These are phyloP conservation scores for Leucophora obtusa DNA, from an alignment of 2,888 invertebrate species.

Conservation along the genomic window DNA sequence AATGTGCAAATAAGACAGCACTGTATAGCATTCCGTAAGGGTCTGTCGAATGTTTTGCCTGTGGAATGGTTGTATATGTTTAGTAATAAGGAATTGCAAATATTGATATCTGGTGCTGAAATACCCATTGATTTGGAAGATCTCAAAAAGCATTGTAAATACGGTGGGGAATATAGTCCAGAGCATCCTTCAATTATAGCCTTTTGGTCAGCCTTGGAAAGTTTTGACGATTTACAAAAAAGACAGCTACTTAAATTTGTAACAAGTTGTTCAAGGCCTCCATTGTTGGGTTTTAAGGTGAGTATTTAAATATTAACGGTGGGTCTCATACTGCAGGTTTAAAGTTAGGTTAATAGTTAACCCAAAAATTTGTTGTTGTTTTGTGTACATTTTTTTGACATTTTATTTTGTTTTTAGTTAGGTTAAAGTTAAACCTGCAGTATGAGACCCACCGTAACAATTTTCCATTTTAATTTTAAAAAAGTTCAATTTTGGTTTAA, in stretches of 20 bases:
- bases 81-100: conserved; percentile 94
- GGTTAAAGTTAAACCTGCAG: too few relatives aligned
- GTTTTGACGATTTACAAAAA: conserved; percentile 90
- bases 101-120: conserved; percentile 97
- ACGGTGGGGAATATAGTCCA: conserved; percentile 90
- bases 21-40: conserved; percentile 92
- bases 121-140: conserved; percentile 96
- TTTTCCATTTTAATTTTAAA: not conserved
- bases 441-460: too few relatives aligned
- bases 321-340: too few relatives aligned
- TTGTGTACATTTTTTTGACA: too few relatives aligned
- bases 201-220: conserved; percentile 94
- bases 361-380: too few relatives aligned
- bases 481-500: too few relatives aligned
- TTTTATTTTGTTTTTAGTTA: too few relatives aligned
- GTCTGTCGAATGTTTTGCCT: conserved; percentile 93
- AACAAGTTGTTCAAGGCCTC: conserved; percentile 98
- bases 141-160: conserved; percentile 90
- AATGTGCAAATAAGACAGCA: conserved; percentile 93
- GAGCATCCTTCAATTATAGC: conserved; percentile 90
- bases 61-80: conserved; percentile 97
- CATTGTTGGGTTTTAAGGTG: conserved; percentile 97
- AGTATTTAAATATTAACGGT: too few relatives aligned
- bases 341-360: too few relatives aligned
- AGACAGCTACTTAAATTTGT: conserved; percentile 96